A percentile compares a stretch with the other conserved stretches of the same genome.
These are phyloP conservation scores for Tenthredo distinguenda DNA, from an alignment of 2,888 invertebrate genomes.

Conservation along the genomic window DNA sequence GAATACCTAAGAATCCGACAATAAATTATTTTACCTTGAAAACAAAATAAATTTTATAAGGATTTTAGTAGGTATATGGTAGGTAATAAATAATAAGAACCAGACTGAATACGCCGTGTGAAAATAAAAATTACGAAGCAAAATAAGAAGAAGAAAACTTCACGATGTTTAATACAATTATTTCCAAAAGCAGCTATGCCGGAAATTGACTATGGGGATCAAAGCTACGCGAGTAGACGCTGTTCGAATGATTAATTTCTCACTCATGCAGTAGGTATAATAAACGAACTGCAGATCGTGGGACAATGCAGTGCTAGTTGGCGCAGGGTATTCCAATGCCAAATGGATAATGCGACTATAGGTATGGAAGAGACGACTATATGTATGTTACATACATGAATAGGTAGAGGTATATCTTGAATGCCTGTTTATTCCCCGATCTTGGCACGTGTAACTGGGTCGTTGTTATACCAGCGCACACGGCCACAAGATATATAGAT, in stretches of 20 bases:
- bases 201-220: neutral
- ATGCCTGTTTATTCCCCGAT: constrained; percentile 8
- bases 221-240: neutral
- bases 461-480: neutral
- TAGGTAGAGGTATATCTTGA: neutral
- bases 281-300: neutral
- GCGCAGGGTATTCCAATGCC: constrained; percentile 14
- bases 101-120: too few relatives aligned
- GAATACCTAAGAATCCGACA: too few relatives aligned
- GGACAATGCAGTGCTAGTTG: constrained; percentile 9
- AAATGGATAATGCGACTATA: neutral
- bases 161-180: neutral
- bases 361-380: neutral
- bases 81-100: too few relatives aligned
- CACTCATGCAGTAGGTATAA: neutral
- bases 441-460: constrained; percentile 34
- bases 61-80: too few relatives aligned
- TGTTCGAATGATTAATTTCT: neutral
- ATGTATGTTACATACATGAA: neutral
- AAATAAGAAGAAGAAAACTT: neutral
- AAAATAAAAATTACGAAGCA: too few relatives aligned
- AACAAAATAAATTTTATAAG: too few relatives aligned
- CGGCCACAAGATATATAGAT: neutral
- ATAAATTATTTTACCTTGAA: too few relatives aligned
- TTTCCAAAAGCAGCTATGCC: neutral